A percentile compares a stretch with the other conserved stretches of the same genome.
phyloP scores from a whole-genome alignment of 2,888 invertebrate genomes.

The Cylloceria caligata region DNA sequence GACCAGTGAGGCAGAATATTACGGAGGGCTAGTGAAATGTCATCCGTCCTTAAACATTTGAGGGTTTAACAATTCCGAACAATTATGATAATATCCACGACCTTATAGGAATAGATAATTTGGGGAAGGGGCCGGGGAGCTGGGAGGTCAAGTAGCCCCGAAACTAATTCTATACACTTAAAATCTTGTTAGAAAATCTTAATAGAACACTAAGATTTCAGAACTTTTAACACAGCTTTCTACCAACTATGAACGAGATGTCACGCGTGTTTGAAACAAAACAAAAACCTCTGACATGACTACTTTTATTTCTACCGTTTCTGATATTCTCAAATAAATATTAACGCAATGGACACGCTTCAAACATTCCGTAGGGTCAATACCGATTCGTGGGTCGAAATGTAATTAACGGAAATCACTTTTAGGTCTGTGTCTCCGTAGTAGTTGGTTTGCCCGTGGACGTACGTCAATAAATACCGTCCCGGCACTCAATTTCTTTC shows the following conservation, averaged over 20 bases:
- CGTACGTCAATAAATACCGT: conserved; percentile 45
- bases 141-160: too few species aligned
- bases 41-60: not conserved
- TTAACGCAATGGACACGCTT: not conserved
- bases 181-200: too few species aligned
- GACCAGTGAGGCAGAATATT: not conserved
- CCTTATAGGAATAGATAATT: not conserved
- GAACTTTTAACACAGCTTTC: too few species aligned
- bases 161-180: too few species aligned
- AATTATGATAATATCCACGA: not conserved
- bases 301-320: not conserved
- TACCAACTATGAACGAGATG: too few species aligned
- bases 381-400: not conserved
- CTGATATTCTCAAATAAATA: conserved; percentile 26
- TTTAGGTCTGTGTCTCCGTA: not conserved
- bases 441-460: conserved; percentile 4
- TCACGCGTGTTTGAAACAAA: too few species aligned
- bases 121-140: too few species aligned
- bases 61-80: not conserved
- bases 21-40: not conserved
- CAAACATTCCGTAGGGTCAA: not conserved
- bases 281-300: not conserved
- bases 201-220: too few species aligned
- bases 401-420: conserved; percentile 25
- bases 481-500: conserved; percentile 49